phyloP scores from a whole-genome alignment of 1,140 invertebrate species.

The Drosophila aff. region DNA sequence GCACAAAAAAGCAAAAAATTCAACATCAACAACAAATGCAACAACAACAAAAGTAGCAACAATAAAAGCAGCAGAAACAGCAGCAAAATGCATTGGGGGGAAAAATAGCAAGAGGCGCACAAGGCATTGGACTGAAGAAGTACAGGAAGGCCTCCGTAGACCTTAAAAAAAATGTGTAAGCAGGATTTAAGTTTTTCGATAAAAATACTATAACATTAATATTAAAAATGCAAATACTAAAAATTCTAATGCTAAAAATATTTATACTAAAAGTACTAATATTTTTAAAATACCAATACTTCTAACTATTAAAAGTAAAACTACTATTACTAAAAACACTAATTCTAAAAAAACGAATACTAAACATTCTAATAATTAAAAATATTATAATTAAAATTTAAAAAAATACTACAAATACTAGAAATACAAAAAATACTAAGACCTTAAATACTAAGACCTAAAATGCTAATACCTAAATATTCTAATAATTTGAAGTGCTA shows the following conservation, averaged over 20 bases:
- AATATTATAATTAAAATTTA: too few relatives aligned
- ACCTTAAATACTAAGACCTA: too few relatives aligned
- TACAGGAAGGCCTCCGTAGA: conserved; percentile 15
- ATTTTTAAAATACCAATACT: too few relatives aligned
- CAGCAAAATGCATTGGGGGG: conserved; percentile 52
- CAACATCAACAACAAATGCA: conserved; percentile 12
- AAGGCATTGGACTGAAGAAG: conserved; percentile 44
- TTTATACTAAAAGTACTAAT: too few relatives aligned
- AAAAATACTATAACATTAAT: not conserved
- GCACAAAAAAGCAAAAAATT: conserved; percentile 56
- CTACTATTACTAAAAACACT: too few relatives aligned
- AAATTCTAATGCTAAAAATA: not conserved
- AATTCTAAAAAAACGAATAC: too few relatives aligned
- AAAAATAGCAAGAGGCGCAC: conserved; percentile 57
- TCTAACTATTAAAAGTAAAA: too few relatives aligned
- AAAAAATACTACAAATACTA: too few relatives aligned
- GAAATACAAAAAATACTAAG: too few relatives aligned
- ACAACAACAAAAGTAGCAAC: conserved; percentile 12
- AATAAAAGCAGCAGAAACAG: conserved; percentile 38
- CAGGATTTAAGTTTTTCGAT: not conserved
- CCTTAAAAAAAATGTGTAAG: not conserved
- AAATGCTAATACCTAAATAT: too few relatives aligned
- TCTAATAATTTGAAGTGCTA: too few relatives aligned
- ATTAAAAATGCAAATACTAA: not conserved
- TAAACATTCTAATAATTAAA: too few relatives aligned